Conservation (phyloP, 1,140 invertebrate genomes). For the Archivesica marissinica region DNA sequence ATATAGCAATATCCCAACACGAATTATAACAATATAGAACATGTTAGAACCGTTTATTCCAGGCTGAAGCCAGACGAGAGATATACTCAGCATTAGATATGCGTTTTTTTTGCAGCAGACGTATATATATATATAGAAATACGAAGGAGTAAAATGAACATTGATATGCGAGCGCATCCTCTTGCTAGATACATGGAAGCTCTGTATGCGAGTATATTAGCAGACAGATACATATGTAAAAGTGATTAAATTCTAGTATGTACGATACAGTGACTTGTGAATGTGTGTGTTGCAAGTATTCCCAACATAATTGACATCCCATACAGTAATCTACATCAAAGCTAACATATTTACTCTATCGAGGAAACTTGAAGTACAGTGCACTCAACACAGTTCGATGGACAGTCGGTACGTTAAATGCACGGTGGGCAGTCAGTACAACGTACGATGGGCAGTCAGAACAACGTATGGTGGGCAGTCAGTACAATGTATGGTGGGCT, state of each 20-base stretch:
- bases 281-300: conserved; percentile 16
- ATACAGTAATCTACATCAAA: conserved; percentile 36
- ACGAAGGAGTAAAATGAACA: too few relatives aligned
- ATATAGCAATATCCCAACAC: too few relatives aligned
- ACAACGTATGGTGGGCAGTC: too few relatives aligned
- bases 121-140: too few relatives aligned
- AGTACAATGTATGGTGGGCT: too few relatives aligned
- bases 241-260: conserved; percentile 17
- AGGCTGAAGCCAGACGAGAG: too few relatives aligned
- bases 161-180: background rate
- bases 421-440: background rate
- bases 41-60: too few relatives aligned
- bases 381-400: background rate
- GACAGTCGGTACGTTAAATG: background rate
- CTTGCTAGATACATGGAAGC: background rate
- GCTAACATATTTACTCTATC: background rate
- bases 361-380: background rate
- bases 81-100: too few relatives aligned
- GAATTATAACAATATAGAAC: too few relatives aligned
- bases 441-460: too few relatives aligned
- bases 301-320: conserved; percentile 15
- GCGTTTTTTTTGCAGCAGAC: too few relatives aligned
- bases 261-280: conserved; percentile 14
- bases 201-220: background rate
- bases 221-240: conserved; percentile 14